Base-by-base conservation (phyloP, 1,140 invertebrate genomes). In the Stegodyphus dumicola region DNA sequence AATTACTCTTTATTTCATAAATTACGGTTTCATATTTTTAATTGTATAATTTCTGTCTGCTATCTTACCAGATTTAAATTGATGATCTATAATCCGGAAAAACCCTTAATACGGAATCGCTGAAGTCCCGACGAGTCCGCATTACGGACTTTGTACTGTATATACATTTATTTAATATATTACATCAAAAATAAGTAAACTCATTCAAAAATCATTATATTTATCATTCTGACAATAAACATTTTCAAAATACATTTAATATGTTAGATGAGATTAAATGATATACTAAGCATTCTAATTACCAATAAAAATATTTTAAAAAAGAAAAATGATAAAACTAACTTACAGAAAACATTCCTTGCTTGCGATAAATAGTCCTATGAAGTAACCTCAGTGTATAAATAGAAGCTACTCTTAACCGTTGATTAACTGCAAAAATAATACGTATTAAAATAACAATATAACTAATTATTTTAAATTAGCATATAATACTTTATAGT, bases 341-440 rank as follows among this genome's bases (percentile, higher is more conserved):
- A 86, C 84, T 86, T 66, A 86, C 84, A 18, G 76, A 60, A 74
- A 86, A 86, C 75, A 77, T 86, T 78, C 84, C 84, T 71, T 86
- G 84, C 49, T 78, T 86, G 7, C 84, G 66, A 73, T 64, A 86
- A n/a, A 86, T 86, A 53, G 64, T 73, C 65, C 84, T 71, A 65
- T 86, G 84, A 17, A 86, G 76, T 48, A 86, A 66, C 1, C 84
- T 18, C 15, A 86, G 18, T 15, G 76, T 86, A 78, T 78, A 77
- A n/a, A 86, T 64, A 74, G 53, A 64, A 18, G 84, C 75, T 33
- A 11, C 54, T 51, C 66, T 53, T 11, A 86, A 15, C 17, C 78
- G 75, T 6, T 77, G 75, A 65, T 51, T 17, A 65, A 78, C 84
- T 86, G 49, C 5, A 86, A 85, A 53, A 49, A 85, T 53, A 69